Conservation (phyloP, 1,140 invertebrate species). For the Trichonephila clavipes region DNA sequence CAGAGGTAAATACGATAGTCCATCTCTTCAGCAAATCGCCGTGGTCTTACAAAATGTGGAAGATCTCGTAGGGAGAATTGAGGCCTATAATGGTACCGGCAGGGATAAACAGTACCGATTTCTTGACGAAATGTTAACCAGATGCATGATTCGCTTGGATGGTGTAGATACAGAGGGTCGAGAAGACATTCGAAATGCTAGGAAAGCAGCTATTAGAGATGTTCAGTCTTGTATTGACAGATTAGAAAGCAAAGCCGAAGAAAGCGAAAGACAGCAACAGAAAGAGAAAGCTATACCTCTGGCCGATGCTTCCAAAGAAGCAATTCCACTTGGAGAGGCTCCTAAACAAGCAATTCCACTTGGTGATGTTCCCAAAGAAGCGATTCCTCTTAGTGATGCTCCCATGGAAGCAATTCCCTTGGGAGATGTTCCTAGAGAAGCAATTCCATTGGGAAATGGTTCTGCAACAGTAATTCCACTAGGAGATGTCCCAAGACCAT, state of each 20-base stretch:
- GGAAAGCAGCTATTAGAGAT: constrained; percentile 92
- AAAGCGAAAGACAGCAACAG: constrained; percentile 45
- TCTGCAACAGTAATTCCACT: neutral
- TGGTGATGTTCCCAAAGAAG: neutral
- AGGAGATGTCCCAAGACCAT: neutral
- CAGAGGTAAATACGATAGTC: constrained; percentile 37
- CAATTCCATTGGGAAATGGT: neutral
- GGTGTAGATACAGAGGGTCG: constrained; percentile 94
- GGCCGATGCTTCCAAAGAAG: neutral
- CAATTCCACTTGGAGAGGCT: neutral
- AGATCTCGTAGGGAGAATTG: constrained; percentile 30
- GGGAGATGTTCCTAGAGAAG: neutral
- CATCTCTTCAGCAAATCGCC: constrained; percentile 64
- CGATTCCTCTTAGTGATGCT: neutral
- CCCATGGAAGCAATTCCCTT: constrained; percentile 10
- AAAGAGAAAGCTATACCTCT: neutral
- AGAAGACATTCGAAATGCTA: constrained; percentile 90
- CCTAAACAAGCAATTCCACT: neutral
- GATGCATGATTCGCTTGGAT: constrained; percentile 94
- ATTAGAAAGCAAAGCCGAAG: constrained; percentile 86
- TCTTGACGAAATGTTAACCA: constrained; percentile 96
- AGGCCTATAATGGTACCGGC: constrained; percentile 79
- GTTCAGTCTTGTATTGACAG: constrained; percentile 92
- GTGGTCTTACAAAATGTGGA: constrained; percentile 64
- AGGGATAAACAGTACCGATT: constrained; percentile 92